These are phyloP conservation scores for Nesometra sesokonis DNA, from an alignment of 35 echinoderm and acorn worm species.

Conservation along the genomic window DNA sequence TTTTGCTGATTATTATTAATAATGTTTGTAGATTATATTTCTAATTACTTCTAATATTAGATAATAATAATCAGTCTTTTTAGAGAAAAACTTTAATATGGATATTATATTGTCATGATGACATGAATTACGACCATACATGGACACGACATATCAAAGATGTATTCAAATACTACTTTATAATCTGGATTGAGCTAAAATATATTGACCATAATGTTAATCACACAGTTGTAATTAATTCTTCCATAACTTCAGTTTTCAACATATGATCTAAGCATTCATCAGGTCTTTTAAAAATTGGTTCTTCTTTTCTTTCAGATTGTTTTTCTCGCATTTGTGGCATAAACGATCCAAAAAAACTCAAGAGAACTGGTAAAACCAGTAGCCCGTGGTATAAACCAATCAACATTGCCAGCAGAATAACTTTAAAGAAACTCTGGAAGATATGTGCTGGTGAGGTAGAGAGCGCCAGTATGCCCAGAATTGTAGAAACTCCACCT, in stretches of 20 bases:
- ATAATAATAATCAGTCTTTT: too few species aligned
- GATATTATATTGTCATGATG: too few species aligned
- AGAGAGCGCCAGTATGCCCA: conserved; percentile 16
- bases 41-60: too few species aligned
- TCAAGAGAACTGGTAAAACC: conserved; percentile 32
- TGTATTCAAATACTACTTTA: too few species aligned
- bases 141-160: too few species aligned
- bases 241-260: neutral
- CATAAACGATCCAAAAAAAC: conserved; percentile 21
- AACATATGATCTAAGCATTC: neutral
- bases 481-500: conserved; percentile 34
- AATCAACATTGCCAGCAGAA: conserved; percentile 43
- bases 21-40: too few species aligned
- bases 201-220: neutral
- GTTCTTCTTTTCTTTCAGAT: neutral
- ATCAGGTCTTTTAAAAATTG: neutral
- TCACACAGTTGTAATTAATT: neutral
- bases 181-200: too few species aligned
- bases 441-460: conserved; percentile 23
- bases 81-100: too few species aligned
- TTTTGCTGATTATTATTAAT: too few species aligned
- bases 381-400: conserved; percentile 35
- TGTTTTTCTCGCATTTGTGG: neutral
- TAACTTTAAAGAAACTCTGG: conserved; percentile 37
- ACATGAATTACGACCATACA: too few species aligned